phyloP scores from a whole-genome alignment of 2,888 invertebrate species.

The Gerosis bhagava region DNA sequence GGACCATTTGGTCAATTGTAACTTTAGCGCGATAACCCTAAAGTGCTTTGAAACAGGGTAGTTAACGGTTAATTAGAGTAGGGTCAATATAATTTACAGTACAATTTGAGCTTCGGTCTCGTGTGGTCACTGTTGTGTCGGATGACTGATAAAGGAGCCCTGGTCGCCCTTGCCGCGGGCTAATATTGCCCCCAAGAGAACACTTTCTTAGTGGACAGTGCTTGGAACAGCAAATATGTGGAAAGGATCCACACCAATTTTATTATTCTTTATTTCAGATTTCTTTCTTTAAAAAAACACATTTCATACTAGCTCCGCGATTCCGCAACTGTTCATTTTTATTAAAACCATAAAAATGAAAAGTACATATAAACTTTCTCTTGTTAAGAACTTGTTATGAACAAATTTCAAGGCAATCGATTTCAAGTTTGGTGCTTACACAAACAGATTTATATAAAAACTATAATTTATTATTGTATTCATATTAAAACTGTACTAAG shows the following conservation, averaged over 20 bases:
- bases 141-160: slow-evolving; percentile 67
- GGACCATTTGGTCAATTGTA: slow-evolving; percentile 64
- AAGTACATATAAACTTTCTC: too few species aligned
- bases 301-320: too few species aligned
- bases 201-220: slow-evolving; percentile 61
- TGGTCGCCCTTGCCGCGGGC: slow-evolving; percentile 62
- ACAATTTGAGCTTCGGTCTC: slow-evolving; percentile 33
- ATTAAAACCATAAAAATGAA: too few species aligned
- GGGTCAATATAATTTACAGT: slow-evolving; percentile 63
- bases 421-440: too few species aligned
- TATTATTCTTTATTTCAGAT: too few species aligned
- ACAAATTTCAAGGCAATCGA: too few species aligned
- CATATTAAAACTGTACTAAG: too few species aligned
- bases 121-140: slow-evolving; percentile 59
- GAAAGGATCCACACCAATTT: slow-evolving; percentile 20
- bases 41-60: slow-evolving; percentile 68
- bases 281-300: too few species aligned
- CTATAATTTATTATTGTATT: too few species aligned
- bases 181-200: slow-evolving; percentile 57
- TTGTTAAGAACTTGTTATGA: too few species aligned
- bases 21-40: slow-evolving; percentile 65
- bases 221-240: slow-evolving; percentile 18
- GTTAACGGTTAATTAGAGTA: slow-evolving; percentile 76
- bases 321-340: too few species aligned
- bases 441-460: too few species aligned